A percentile compares a stretch with the other conserved stretches of the same genome.
phyloP scores from a whole-genome alignment of 1,140 invertebrate species.

The Chelonus insularis region DNA sequence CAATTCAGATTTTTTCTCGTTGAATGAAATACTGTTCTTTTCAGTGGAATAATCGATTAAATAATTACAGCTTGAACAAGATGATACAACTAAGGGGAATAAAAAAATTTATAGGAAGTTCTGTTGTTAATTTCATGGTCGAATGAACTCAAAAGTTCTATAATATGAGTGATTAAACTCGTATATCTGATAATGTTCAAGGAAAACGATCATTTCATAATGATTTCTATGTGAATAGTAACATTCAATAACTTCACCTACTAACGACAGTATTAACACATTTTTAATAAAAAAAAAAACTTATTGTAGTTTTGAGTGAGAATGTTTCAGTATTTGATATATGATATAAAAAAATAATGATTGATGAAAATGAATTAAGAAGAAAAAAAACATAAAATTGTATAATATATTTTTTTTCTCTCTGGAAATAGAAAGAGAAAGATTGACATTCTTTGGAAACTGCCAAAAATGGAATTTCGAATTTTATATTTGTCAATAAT shows the following conservation, averaged over 20 bases:
- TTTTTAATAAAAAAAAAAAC: slow-evolving; percentile 1
- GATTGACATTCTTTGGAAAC: slow-evolving; percentile 2
- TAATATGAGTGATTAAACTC: not conserved
- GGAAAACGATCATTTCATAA: not conserved
- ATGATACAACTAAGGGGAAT: no score
- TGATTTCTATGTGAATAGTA: not conserved
- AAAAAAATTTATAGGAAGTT: not conserved
- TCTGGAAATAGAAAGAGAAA: not conserved
- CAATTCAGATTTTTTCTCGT: no score
- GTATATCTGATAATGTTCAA: not conserved
- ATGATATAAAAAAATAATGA: not conserved
- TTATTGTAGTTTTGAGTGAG: not conserved
- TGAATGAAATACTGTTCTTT: no score
- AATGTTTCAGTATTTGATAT: slow-evolving; percentile 13
- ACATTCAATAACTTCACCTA: not conserved
- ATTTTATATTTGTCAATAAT: slow-evolving; percentile 20
- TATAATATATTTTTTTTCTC: slow-evolving; percentile 1
- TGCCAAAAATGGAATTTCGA: slow-evolving; percentile 4
- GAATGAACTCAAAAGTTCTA: not conserved
- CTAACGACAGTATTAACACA: slow-evolving; percentile 5
- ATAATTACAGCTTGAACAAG: no score
- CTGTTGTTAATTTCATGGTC: not conserved
- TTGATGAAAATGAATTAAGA: no score
- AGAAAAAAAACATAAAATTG: no score
- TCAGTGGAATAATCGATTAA: no score